Base-by-base conservation (phyloP, 2,888 invertebrate species). In the Drosophila kuntzei region DNA sequence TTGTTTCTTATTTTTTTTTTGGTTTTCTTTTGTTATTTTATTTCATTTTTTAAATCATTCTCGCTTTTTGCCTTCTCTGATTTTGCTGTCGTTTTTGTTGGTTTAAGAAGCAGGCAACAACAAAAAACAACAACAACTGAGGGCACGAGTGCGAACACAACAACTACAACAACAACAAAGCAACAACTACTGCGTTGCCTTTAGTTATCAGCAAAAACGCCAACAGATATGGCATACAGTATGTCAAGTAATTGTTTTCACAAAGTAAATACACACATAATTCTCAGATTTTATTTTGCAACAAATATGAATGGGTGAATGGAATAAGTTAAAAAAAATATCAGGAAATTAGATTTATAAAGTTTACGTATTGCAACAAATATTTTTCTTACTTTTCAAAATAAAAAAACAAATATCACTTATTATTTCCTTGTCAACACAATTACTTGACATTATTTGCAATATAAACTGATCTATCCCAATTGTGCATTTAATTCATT, bases 31-130 rank as follows among this genome's bases (percentile, higher is more conserved):
- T 73, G 57, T 70, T 67, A 50, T 68, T 59, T 47, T 47, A 44
- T 44, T 57, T 16, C 36, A 36, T 72, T 69, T 73, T 71, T 76
- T 67, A 65, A 79, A 76, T 82, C 62, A 77, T 79, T 75, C 69
- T 86, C 44, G 71, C 68, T 63, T 75, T 77, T 73, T 73, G 74
- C 46, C 66, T 63, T 71, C 58, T 62, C 64, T 70, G 73, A 80
- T 86, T 78, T 80, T 53, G 61, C 66, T 74, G 75, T 73, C 65
- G 66, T 47, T 61, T 67, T 72, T 71, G 71, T 67, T 71, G 66
- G 61, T 74, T 53, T 55, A 66, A 77, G 46, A 54, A 65, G 32
- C 49, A 61, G 54, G 57, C 60, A 67, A 32, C 58, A 58, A 32
- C 50, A 68, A 54, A 46, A 37, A 62, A 49, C 46, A 29, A 39